Evolutionary conservation across 2,797 vertebrate species (phyloP).

Genomic region (Pelobates cultripes): DNA sequence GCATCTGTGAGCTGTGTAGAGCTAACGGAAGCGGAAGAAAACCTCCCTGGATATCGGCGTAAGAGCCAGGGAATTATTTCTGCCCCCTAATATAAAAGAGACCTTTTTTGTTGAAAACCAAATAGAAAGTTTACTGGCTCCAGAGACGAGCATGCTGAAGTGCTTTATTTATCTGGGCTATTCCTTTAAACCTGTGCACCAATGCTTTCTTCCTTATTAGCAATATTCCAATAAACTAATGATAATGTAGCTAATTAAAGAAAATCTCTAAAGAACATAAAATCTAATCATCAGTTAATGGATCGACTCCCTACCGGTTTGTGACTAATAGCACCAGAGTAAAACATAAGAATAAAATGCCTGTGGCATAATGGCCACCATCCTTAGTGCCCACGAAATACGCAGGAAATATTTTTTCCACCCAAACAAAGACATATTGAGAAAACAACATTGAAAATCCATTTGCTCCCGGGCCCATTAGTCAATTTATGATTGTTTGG

Average conservation of each 20-base stretch:
- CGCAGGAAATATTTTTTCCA: neutral
- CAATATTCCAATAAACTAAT: neutral
- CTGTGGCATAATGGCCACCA: neutral
- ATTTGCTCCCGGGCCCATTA: neutral
- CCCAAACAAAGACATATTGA: neutral
- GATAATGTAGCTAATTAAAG: constrained; percentile 3
- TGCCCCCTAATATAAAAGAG: too few relatives aligned
- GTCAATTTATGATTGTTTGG: neutral
- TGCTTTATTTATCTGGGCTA: too few relatives aligned
- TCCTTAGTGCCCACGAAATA: neutral
- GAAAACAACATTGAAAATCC: neutral
- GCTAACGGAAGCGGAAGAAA: too few relatives aligned
- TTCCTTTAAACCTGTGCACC: too few relatives aligned
- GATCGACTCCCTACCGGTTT: constrained; percentile 8
- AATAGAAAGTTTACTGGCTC: too few relatives aligned
- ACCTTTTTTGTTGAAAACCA: too few relatives aligned
- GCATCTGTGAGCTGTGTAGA: too few relatives aligned
- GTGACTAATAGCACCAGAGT: neutral
- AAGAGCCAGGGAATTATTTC: too few relatives aligned
- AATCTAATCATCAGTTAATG: neutral
- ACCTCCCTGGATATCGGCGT: too few relatives aligned
- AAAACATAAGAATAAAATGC: neutral
- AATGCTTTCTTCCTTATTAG: too few relatives aligned
- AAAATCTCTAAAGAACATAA: neutral
- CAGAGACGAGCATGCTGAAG: too few relatives aligned